Evolutionary conservation across 2,888 invertebrate species (phyloP), one percentile per base, ranked within the genome.

Genomic region (Agapostemon virescens): DNA sequence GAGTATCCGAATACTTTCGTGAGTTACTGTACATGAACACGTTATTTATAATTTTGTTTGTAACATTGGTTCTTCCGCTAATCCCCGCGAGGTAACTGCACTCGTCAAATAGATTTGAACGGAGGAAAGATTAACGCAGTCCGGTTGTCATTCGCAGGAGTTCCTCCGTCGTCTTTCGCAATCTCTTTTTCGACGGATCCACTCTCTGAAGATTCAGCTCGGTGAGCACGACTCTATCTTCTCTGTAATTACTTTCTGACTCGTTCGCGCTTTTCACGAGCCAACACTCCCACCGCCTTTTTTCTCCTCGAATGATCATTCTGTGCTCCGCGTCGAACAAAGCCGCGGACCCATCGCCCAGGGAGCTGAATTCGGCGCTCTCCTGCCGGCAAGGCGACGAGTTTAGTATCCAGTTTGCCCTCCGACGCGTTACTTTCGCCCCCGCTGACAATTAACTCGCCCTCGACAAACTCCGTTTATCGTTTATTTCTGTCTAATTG

Each of bases 191-290:
- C 74, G 52, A 36, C 61, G 20, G 58, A 70, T 64, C 70, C 63
- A 36, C 64, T 63, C 82, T 67, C 76, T 30, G 58, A 80, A 81
- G 81, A 81, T 69, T 69, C 74, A 68, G 69, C 74, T 63, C 66
- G 70, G 66, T 2, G 69, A 79, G 73, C 79, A 66, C 73, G 63
- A 71, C 73, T 82, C 82, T 78, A 74, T 78, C 74, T 78, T 63
- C 72, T 83, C 83, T 78, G 82, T 82, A 82, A 82, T 82, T 82
- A 82, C 82, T 82, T 82, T 82, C 82, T 45, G 82, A 82, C 82
- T 82, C 82, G 71, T 82, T 71, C 77, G 82, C 71, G 77, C 82
- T 70, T 82, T 82, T 81, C 82, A 82, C 69, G 64, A 70, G 30
- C 52, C 82, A 73, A 67, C 76, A 66, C 76, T 69, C 67, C 33